Evolutionary conservation across 1,140 invertebrate genomes (phyloP), one percentile per base, ranked within the genome.

Genomic region (Drosophila persimilis): DNA sequence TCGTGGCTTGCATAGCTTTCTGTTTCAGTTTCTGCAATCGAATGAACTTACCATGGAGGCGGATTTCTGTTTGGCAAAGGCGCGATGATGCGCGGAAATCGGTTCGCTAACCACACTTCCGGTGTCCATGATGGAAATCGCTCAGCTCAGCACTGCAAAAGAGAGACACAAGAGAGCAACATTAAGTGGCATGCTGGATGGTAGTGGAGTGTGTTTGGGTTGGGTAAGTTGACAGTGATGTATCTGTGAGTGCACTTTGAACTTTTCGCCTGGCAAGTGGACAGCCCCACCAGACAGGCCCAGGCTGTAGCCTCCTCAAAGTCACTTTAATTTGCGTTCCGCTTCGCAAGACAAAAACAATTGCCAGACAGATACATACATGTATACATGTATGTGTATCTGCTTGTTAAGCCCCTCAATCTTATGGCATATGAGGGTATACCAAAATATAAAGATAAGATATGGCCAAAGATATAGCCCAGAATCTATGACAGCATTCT

Each of bases 61-160:
- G 50, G 90, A 91, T 77, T 90, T 91, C 77, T 91, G 89, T 66
- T 91, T 91, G 65, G 88, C 75, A 58, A 91, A 91, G 55, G 86
- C 88, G 77, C 90, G 90, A 91, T 91, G 90, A 80, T 90, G 90
- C 74, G 88, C 86, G 54, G 89, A 90, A 75, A 91, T 90, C 48
- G 90, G 90, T 76, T 91, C 90, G 59, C 90, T 91, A 80, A 90
- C 77, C 75, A 91, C 90, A 56, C 90, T 91, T 79, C 90, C 90
- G 66, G 63, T 66, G 64, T 91, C 90, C 90, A 91, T 91, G 45
- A 61, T 86, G 54, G 15, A 45, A 31, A 43, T 20, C 3, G 44
- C 29, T 52, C 35, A 39, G 35, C 48, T 39, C 15, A 55, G 50
- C 46, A 52, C 66, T 80, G 81, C 2, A 73, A 80, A 47, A 7